Base-by-base conservation (phyloP, 2,797 vertebrate species). In the Setipinna tenuifilis region DNA sequence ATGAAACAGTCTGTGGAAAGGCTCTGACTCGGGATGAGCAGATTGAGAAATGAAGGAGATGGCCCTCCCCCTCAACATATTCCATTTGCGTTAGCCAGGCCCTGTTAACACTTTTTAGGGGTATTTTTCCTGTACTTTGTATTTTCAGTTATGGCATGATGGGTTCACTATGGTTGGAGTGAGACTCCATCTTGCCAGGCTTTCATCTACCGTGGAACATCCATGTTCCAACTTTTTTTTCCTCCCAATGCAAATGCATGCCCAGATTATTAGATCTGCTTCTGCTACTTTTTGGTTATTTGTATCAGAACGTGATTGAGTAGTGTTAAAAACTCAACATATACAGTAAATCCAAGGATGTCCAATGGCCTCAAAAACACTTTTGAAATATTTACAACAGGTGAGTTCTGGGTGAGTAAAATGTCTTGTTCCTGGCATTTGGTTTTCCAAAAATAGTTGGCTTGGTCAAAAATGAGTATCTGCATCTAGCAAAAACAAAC, bases 1-100 rank as follows among this genome's bases (percentile, higher is more conserved):
- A 96, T 96, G 89, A 93, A 96, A 93, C 89, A 81, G 81, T 88
- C 89, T 93, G 88, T 91, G 83, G 88, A 92, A 93, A 93, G 89
- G 87, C 83, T 85, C 91, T 17, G 71, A 78, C 71, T 21, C 6
- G 35, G 71, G 71, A 78, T 78, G 71, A 78, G 71, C 71, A 78
- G 71, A 78, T 78, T 44, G 71, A 44, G 71, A 44, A 78, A 44
- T 44, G 71, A 44, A 12, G 35, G 71, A 44, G 19, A 44, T 19
- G 71, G 17, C 35, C 71, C 71, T 44, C 71, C 71, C 71, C 71
- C 31, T 44, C 71, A 21, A 78, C 31, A 78, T 78, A 78, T 78
- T 78, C 71, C 71, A 17, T 78, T 78, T 78, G 71, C 71, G 35
- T 44, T 78, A 78, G 71, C 71, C 71, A 78, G 71, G 31, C 71